Percentiles rank a stretch among this genome's conserved stretches.
These are phyloP conservation scores for Eulemur albifrons DNA, from an alignment of 2,797 vertebrate genomes.

Conservation along the genomic window DNA sequence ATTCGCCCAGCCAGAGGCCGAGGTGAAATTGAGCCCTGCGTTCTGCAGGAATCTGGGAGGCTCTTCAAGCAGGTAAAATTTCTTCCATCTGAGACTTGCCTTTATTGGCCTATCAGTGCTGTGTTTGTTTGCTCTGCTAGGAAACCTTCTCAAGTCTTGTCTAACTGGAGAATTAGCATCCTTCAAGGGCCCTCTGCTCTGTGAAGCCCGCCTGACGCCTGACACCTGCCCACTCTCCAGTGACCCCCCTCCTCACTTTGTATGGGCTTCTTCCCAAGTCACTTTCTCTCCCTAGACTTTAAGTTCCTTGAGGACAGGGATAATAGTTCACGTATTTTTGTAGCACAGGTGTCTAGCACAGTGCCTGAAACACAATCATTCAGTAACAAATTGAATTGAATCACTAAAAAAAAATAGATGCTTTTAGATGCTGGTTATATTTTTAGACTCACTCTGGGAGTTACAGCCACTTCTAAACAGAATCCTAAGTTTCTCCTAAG, in stretches of 20 bases:
- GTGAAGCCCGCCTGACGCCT: not conserved
- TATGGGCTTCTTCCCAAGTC: not conserved
- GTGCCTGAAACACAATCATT: not conserved
- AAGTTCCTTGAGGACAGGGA: not conserved
- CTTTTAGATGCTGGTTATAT: not conserved
- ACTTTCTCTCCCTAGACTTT: not conserved
- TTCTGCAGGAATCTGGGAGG: not conserved
- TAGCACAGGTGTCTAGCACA: not conserved
- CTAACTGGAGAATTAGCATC: not conserved
- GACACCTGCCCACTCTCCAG: not conserved
- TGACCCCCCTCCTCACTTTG: accelerated
- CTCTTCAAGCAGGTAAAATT: not conserved
- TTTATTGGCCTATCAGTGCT: not conserved
- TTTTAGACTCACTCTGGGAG: not conserved
- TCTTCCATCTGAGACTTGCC: not conserved
- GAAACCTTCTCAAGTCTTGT: not conserved
- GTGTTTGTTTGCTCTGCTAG: not conserved
- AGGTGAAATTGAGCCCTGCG: not conserved
- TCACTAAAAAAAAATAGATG: not conserved
- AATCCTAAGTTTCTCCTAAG: slow-evolving; percentile 21
- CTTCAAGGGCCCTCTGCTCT: not conserved
- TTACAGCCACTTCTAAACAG: not conserved
- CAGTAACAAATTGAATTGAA: not conserved
- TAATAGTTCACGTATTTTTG: not conserved
- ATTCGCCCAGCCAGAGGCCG: not conserved